Evolutionary conservation across 92 coral and sea anemone species (phyloP), one percentile per base, ranked within the genome.

Genomic region (Porites evermanni): DNA sequence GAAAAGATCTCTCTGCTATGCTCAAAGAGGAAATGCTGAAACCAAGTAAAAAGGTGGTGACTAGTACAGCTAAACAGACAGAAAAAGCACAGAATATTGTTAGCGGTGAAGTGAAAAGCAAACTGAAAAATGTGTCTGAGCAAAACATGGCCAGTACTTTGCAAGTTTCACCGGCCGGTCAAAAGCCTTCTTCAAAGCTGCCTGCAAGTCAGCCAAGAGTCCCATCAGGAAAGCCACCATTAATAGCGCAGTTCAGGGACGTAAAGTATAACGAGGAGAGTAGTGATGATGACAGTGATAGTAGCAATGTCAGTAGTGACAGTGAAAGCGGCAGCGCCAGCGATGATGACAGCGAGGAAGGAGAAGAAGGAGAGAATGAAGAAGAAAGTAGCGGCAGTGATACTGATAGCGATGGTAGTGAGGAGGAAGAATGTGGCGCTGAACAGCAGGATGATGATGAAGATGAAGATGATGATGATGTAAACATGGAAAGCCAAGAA

Each of bases 211-310:
- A 89, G 23, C 92, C 90, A 3, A 89, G 89, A 53, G 66, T 88
- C 60, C 86, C 95, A 8, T 92, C 95, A 17, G 98, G 98, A 13
- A 97, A 97, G 64, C 98, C 99, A 64, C 98, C 94, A 18, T 89
- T 93, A 23, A 88, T 97, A 54, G 96, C 98, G 10, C 91, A 98
- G 4, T 97, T 97, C 84, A 88, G 93, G 12, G 92, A 88, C 51
- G 91, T 93, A 12, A 92, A 88, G 67, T 92, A 88, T 50, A 89
- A 92, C 70, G 95, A 95, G 74, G 96, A 94, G 64, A 95, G 97
- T 68, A 97, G 99, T 82, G 99, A 95, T 80, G 98, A 95, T 67
- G 98, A 94, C 47, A 95, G 94, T 60, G 94, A 95, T 71, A 88
- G 90, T 56, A 94, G 97, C 72, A 90, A 90, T 70, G 97, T 84